phyloP scores from a whole-genome alignment of 2,888 invertebrate genomes.

The Hydropsyche betteni region DNA sequence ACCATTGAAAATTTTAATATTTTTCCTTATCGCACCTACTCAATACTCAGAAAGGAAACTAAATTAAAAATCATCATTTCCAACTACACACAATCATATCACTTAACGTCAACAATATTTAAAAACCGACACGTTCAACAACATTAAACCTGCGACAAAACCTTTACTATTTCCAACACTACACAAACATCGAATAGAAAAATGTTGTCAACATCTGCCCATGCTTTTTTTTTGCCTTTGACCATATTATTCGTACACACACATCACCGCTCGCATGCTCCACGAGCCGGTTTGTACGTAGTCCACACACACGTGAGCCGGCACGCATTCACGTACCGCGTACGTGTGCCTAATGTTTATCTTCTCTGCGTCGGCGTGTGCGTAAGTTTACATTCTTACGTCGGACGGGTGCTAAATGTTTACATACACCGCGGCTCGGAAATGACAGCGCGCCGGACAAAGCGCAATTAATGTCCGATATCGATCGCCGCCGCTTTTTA shows the following conservation, averaged over 20 bases:
- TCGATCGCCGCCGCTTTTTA: too few relatives aligned
- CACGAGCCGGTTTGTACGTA: neutral
- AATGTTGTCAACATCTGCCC: constrained; percentile 19
- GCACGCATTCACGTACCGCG: constrained; percentile 29
- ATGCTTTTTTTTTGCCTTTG: constrained; percentile 7
- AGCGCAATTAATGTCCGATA: too few relatives aligned
- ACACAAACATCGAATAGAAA: neutral
- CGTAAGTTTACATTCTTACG: constrained; percentile 46
- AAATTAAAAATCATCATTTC: too few relatives aligned
- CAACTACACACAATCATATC: too few relatives aligned
- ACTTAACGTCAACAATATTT: too few relatives aligned
- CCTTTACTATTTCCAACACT: too few relatives aligned
- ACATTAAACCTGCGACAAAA: too few relatives aligned
- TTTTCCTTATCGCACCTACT: too few relatives aligned
- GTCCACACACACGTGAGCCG: neutral
- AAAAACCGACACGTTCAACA: too few relatives aligned
- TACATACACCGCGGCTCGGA: constrained; percentile 5
- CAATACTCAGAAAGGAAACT: too few relatives aligned
- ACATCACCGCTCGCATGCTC: neutral
- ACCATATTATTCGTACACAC: constrained; percentile 29
- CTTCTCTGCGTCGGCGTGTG: constrained; percentile 35
- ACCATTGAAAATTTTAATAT: too few relatives aligned
- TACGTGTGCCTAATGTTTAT: constrained; percentile 46
- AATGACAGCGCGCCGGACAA: constrained; percentile 11
- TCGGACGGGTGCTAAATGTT: constrained; percentile 14